Percentiles rank a stretch among this genome's conserved stretches.
These are phyloP conservation scores for Heteromurus nitidus DNA, from an alignment of 2,888 invertebrate species.

Conservation along the genomic window DNA sequence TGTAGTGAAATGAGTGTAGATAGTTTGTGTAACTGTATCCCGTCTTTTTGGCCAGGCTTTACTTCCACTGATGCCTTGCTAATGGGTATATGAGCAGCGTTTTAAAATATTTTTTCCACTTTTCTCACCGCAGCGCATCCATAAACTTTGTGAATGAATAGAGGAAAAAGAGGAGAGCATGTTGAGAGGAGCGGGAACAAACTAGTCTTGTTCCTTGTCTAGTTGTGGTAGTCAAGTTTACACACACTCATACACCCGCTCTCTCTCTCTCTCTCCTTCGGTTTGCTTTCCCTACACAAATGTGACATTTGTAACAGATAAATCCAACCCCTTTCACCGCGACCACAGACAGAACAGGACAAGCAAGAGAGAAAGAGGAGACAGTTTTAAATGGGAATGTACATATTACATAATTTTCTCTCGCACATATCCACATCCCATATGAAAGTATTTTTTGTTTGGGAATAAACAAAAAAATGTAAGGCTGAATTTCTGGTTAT, in stretches of 20 bases:
- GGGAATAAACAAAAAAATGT: too few relatives aligned
- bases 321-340: conserved; percentile 49
- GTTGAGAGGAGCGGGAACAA: too few relatives aligned
- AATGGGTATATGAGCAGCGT: too few relatives aligned
- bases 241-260: not conserved
- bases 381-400: not conserved
- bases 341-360: conserved; percentile 26
- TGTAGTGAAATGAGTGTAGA: not conserved
- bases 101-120: not conserved
- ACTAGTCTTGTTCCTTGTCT: conserved; percentile 2
- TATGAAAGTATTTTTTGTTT: too few relatives aligned
- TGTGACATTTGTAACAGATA: conserved; percentile 32
- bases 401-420: too few relatives aligned
- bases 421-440: too few relatives aligned
- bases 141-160: not conserved
- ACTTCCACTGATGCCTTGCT: too few relatives aligned
- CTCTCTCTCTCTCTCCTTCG: not conserved
- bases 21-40: too few relatives aligned
- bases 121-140: conserved; percentile 10
- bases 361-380: not conserved
- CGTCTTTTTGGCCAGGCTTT: too few relatives aligned
- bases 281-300: not conserved
- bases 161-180: not conserved
- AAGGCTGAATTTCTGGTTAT: too few relatives aligned
- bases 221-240: conserved; percentile 6